Conservation (phyloP, 2,888 invertebrate species). For the Nymphalis polychloros region DNA sequence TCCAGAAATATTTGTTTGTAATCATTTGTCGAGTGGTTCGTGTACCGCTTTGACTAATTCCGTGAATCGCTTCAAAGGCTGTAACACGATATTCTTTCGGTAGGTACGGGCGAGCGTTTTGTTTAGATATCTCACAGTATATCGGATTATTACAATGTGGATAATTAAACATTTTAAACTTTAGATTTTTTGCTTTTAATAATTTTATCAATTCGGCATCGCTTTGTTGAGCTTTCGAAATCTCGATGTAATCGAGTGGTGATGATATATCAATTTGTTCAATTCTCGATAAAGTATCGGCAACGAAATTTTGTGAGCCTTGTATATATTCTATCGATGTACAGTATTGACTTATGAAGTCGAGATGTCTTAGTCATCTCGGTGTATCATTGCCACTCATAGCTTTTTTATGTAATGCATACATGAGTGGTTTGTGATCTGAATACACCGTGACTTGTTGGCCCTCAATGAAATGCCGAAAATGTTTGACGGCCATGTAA, state of each 20-base stretch:
- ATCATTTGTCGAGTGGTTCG: constrained; percentile 27
- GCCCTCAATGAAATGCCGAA: background rate
- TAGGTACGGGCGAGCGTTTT: constrained; percentile 20
- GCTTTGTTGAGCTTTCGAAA: constrained; percentile 26
- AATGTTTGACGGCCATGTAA: background rate
- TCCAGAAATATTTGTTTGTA: constrained; percentile 24
- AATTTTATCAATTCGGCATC: constrained; percentile 17
- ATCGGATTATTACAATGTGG: constrained; percentile 11
- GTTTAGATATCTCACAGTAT: constrained; percentile 23
- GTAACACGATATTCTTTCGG: constrained; percentile 17
- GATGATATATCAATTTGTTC: constrained; percentile 30
- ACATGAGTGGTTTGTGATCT: no score
- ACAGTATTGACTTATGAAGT: constrained; percentile 17
- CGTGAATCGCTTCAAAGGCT: constrained; percentile 28
- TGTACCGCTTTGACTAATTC: constrained; percentile 30
- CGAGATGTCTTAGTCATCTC: background rate
- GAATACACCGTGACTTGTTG: background rate
- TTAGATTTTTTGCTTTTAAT: constrained; percentile 6
- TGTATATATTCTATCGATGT: constrained; percentile 12
- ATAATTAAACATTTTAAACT: constrained; percentile 14
- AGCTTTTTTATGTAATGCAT: no score
- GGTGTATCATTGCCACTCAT: no score
- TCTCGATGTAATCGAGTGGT: background rate
- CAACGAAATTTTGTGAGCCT: constrained; percentile 28
- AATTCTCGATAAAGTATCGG: constrained; percentile 17